Conservation (phyloP, 2,888 invertebrate genomes). For the Dexiosoma caninum region DNA sequence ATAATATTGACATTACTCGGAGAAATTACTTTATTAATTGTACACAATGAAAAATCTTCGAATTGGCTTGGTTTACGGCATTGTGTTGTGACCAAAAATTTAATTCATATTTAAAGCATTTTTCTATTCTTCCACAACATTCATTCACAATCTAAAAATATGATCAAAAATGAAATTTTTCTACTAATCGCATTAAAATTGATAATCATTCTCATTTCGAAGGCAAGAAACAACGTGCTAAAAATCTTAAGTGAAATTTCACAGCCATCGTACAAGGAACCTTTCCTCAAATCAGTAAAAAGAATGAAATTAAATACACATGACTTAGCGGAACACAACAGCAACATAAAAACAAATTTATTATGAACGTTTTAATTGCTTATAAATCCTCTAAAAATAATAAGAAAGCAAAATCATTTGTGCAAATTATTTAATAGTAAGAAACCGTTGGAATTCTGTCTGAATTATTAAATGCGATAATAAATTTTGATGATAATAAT, state of each 20-base stretch:
- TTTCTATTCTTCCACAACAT: neutral
- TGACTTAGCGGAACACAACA: neutral
- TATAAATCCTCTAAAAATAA: neutral
- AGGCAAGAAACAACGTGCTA: neutral
- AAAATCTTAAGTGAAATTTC: slow-evolving; percentile 1
- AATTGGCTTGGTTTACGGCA: too few relatives aligned
- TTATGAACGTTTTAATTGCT: slow-evolving; percentile 12
- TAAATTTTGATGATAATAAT: slow-evolving; percentile 40
- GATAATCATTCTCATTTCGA: neutral
- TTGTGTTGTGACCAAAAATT: too few relatives aligned
- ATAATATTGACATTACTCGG: too few relatives aligned
- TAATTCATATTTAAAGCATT: too few relatives aligned
- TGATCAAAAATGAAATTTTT: too few relatives aligned
- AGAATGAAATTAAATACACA: neutral
- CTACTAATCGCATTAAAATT: neutral
- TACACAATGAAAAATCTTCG: too few relatives aligned
- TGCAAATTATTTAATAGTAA: neutral
- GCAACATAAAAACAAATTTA: neutral
- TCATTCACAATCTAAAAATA: too few relatives aligned
- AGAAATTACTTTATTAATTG: too few relatives aligned
- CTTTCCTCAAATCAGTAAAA: neutral
- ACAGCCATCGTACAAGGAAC: neutral
- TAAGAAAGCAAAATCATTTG: neutral
- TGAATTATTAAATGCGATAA: slow-evolving; percentile 21
- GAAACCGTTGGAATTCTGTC: neutral